Conservation (phyloP, 2,113 vertebrate species). For the Strix uralensis region DNA sequence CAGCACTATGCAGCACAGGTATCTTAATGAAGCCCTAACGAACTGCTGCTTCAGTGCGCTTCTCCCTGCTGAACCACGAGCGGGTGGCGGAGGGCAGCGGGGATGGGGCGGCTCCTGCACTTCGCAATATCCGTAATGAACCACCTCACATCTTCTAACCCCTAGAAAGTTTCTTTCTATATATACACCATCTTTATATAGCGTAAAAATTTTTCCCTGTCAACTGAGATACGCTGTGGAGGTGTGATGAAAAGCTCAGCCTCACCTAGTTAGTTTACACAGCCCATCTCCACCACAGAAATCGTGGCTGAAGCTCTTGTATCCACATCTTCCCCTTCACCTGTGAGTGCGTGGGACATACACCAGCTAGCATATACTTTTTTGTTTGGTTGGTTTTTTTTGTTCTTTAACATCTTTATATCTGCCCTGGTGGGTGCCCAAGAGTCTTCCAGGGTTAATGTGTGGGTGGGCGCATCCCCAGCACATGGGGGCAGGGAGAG, state of each 20-base stretch:
- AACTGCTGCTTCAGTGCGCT: fast-evolving
- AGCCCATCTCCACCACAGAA: not conserved
- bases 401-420: not conserved
- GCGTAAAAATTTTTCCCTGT: not conserved
- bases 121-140: fast-evolving
- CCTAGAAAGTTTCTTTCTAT: not conserved
- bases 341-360: fast-evolving
- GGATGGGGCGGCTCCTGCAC: not conserved
- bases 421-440: not conserved
- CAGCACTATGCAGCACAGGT: not conserved
- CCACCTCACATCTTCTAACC: not conserved
- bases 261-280: not conserved
- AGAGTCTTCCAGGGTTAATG: too few relatives aligned
- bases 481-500: not conserved
- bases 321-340: not conserved
- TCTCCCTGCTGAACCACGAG: not conserved
- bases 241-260: not conserved
- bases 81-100: not conserved
- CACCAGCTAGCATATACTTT: not conserved
- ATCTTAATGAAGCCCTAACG: not conserved
- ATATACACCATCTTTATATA: not conserved
- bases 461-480: not conserved
- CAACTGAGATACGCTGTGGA: fast-evolving
- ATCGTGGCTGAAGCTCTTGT: fast-evolving
- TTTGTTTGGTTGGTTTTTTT: fast-evolving